A percentile compares a stretch with the other conserved stretches of the same genome.
Evolutionary conservation across 2,797 vertebrate species (phyloP).

Genomic region (Phoeniculus purpureus): DNA sequence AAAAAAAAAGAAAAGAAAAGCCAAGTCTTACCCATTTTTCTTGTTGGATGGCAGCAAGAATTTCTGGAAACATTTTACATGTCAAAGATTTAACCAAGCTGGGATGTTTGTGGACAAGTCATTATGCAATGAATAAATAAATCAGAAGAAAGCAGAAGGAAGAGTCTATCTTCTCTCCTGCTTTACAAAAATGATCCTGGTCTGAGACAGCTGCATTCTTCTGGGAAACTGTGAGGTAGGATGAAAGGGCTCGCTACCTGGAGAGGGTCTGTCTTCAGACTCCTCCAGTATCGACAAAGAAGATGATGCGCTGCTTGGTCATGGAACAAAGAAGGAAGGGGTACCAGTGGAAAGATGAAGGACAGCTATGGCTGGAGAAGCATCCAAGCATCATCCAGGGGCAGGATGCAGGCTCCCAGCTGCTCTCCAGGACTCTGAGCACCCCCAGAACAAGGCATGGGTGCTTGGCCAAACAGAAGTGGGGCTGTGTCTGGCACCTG

Average conservation of each 20-base stretch:
- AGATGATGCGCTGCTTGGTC: neutral
- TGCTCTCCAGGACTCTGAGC: rapidly evolving
- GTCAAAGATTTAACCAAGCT: slow-evolving; percentile 47
- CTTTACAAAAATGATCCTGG: neutral
- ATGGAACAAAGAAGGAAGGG: neutral
- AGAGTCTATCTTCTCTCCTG: slow-evolving; percentile 1
- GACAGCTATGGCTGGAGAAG: neutral
- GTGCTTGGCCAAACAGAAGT: neutral
- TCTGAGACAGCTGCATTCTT: neutral
- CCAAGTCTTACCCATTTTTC: slow-evolving; percentile 26
- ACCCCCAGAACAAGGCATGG: neutral
- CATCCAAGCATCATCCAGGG: neutral
- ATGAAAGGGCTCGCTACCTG: neutral
- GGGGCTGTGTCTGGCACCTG: neutral
- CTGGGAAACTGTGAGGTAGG: neutral
- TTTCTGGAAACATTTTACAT: slow-evolving; percentile 42
- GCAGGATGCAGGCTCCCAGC: neutral
- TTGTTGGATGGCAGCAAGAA: slow-evolving; percentile 44
- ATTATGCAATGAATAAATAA: slow-evolving; percentile 55
- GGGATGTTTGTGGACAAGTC: slow-evolving; percentile 51
- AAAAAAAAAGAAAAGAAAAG: neutral
- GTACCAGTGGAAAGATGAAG: neutral
- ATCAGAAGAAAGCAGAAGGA: neutral
- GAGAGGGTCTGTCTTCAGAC: rapidly evolving
- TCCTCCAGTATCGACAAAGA: rapidly evolving